Percentiles rank a stretch among this genome's conserved stretches.
Evolutionary conservation across 2,888 invertebrate species (phyloP).

Genomic region (Agonopterix subpropinquella): DNA sequence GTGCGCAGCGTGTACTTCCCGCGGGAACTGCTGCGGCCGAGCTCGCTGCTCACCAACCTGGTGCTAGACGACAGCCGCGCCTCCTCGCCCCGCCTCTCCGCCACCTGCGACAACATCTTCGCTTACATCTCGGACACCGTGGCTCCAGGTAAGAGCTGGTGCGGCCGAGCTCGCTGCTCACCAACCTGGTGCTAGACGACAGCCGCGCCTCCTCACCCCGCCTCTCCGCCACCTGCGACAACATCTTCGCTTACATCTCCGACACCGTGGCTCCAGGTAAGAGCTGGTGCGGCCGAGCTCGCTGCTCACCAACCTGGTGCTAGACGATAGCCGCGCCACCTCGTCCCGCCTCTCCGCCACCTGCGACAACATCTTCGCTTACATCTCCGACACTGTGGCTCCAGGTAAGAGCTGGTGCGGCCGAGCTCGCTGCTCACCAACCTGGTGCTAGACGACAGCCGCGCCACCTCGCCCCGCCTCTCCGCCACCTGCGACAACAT

Average conservation of each 20-base stretch:
- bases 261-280: conserved; percentile 89
- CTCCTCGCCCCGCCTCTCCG: conserved; percentile 61
- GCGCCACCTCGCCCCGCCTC: conserved; percentile 70
- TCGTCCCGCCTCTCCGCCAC: conserved; percentile 60
- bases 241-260: conserved; percentile 86
- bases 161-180: conserved; percentile 84
- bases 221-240: conserved; percentile 78
- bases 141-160: conserved; percentile 82
- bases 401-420: conserved; percentile 82
- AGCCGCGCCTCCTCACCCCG: conserved; percentile 75
- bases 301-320: conserved; percentile 82
- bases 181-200: conserved; percentile 85
- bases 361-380: conserved; percentile 87
- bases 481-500: conserved; percentile 81
- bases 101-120: conserved; percentile 84
- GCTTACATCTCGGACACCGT: conserved; percentile 89
- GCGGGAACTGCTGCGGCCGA: conserved; percentile 81
- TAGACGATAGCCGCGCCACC: conserved; percentile 82
- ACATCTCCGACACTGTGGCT: conserved; percentile 88
- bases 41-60: conserved; percentile 85
- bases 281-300: conserved; percentile 81
- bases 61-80: conserved; percentile 81
- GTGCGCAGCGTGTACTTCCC: conserved; percentile 84
- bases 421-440: conserved; percentile 87
- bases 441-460: conserved; percentile 81